Conservation (phyloP, 2,797 vertebrate species). For the Arvicola amphibius region DNA sequence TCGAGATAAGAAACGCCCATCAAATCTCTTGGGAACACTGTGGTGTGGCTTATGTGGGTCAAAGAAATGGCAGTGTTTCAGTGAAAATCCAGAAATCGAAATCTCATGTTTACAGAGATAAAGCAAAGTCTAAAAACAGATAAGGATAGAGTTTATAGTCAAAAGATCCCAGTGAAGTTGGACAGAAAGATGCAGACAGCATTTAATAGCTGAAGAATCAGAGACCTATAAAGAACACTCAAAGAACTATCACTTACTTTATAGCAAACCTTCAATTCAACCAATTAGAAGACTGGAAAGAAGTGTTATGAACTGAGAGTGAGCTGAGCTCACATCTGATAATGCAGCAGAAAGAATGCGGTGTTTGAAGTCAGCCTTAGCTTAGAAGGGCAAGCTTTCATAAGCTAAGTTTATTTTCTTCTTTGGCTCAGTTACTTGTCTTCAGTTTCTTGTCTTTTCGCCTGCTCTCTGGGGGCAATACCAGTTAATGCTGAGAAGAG, state of each 20-base stretch:
- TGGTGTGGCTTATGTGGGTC: no score
- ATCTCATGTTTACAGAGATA: background rate
- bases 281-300: background rate
- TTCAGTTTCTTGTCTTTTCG: background rate
- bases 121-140: background rate
- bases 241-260: background rate
- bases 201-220: background rate
- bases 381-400: background rate
- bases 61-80: background rate
- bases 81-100: slow-evolving; percentile 38
- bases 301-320: background rate
- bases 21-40: background rate
- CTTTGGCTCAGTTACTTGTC: background rate
- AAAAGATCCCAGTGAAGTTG: background rate
- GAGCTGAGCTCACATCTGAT: background rate
- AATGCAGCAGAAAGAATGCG: background rate
- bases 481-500: background rate
- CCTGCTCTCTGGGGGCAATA: background rate
- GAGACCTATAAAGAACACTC: background rate
- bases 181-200: background rate
- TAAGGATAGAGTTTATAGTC: background rate
- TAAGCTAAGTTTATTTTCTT: background rate
- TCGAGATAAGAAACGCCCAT: background rate
- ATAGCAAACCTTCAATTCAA: background rate
- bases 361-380: background rate